Conservation (phyloP, 1,140 invertebrate genomes). For the Drosophila erecta region DNA sequence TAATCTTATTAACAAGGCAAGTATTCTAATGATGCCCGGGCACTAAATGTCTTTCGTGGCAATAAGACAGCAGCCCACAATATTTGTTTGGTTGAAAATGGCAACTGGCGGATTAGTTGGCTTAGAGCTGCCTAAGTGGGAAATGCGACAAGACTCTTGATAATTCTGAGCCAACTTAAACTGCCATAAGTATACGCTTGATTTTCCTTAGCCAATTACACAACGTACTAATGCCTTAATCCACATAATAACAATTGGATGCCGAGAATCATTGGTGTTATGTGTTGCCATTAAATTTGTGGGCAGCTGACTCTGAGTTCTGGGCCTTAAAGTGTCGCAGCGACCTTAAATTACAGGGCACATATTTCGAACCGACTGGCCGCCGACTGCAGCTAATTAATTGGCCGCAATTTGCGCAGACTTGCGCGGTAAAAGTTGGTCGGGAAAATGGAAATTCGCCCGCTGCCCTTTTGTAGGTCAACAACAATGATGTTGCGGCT, state of each 20-base stretch:
- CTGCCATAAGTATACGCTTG: slow-evolving; percentile 18
- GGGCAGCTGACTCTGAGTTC: not conserved
- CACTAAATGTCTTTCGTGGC: slow-evolving; percentile 22
- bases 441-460: slow-evolving; percentile 48
- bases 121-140: slow-evolving; percentile 10
- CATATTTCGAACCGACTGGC: slow-evolving; percentile 16
- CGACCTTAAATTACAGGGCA: slow-evolving; percentile 51
- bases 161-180: slow-evolving; percentile 7
- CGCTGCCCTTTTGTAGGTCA: slow-evolving; percentile 65
- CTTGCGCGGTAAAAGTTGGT: slow-evolving; percentile 63
- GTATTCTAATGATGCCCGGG: slow-evolving; percentile 36
- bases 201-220: not conserved
- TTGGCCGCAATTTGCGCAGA: slow-evolving; percentile 66
- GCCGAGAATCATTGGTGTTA: not conserved
- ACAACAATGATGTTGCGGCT: slow-evolving; percentile 39
- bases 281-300: not conserved
- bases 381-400: slow-evolving; percentile 69
- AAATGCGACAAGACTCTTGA: not conserved
- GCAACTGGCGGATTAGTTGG: slow-evolving; percentile 28
- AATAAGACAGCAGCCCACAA: slow-evolving; percentile 4
- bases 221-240: slow-evolving; percentile 6
- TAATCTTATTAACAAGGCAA: slow-evolving; percentile 44
- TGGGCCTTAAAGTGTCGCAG: slow-evolving; percentile 53
- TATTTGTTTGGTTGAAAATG: not conserved
- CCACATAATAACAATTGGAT: not conserved